Evolutionary conservation across 2,797 vertebrate species (phyloP).

Genomic region (Sciaenops ocellatus): DNA sequence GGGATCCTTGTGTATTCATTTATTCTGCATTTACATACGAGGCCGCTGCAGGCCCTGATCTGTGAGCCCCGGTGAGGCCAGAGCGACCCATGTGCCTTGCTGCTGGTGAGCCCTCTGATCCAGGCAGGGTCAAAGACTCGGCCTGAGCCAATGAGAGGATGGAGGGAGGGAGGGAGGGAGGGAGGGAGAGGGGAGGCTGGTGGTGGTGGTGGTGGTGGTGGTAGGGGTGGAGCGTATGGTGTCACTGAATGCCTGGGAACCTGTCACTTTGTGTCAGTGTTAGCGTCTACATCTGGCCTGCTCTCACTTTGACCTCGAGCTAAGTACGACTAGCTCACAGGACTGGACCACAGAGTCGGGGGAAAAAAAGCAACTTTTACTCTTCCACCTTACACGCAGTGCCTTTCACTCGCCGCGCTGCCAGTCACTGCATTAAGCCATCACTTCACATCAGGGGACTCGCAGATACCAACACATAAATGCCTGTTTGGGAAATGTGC

Average conservation of each 20-base stretch:
- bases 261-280: conserved; percentile 86
- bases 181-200: not conserved
- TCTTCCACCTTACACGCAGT: conserved; percentile 60
- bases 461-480: conserved; percentile 13
- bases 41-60: conserved; percentile 60
- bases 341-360: conserved; percentile 58
- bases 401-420: conserved; percentile 33
- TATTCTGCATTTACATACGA: conserved; percentile 76
- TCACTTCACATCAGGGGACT: conserved; percentile 36
- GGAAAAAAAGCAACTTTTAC: conserved; percentile 55
- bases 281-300: conserved; percentile 77
- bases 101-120: conserved; percentile 73
- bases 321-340: conserved; percentile 74
- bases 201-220: no score
- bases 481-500: conserved; percentile 16
- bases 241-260: conserved; percentile 85
- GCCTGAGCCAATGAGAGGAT: conserved; percentile 71
- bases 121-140: conserved; percentile 77
- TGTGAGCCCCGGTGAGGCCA: conserved; percentile 47
- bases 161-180: conserved; percentile 33
- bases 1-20: conserved; percentile 74
- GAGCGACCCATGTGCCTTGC: conserved; percentile 56
- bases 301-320: conserved; percentile 79
- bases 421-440: conserved; percentile 16
- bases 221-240: conserved; percentile 69